Evolutionary conservation across 2,113 vertebrate species (phyloP).

Genomic region (Balaeniceps rex): DNA sequence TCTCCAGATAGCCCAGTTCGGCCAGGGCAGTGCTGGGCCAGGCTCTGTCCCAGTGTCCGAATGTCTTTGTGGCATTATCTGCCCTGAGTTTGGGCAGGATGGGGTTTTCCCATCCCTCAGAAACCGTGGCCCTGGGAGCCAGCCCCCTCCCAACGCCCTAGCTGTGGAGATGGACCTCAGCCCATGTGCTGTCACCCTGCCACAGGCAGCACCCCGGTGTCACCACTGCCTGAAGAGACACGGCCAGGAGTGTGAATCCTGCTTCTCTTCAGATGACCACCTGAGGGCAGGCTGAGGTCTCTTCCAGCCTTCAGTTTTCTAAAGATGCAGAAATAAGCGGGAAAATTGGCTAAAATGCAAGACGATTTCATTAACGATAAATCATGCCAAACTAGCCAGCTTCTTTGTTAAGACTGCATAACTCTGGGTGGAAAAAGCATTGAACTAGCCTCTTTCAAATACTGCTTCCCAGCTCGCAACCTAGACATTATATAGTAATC

Average conservation of each 20-base stretch:
- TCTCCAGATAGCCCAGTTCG: neutral
- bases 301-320: neutral
- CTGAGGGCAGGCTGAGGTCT: neutral
- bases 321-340: neutral
- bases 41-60: neutral
- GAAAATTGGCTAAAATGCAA: neutral
- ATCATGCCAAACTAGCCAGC: neutral
- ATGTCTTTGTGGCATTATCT: neutral
- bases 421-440: accelerated
- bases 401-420: neutral
- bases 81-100: neutral
- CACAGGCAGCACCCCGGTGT: neutral
- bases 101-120: neutral
- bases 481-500: neutral
- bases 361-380: neutral
- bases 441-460: neutral
- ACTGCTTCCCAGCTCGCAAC: neutral
- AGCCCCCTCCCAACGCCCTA: neutral
- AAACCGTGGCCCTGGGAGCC: neutral
- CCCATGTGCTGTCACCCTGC: accelerated
- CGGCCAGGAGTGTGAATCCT: neutral
- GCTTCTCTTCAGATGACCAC: neutral
- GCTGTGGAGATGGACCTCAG: too few species aligned
- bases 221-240: neutral
- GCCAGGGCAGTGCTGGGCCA: neutral